A percentile compares a stretch with the other conserved stretches of the same genome.
Evolutionary conservation across 2,113 vertebrate genomes (phyloP).

Genomic region (Psittacus erithacus): DNA sequence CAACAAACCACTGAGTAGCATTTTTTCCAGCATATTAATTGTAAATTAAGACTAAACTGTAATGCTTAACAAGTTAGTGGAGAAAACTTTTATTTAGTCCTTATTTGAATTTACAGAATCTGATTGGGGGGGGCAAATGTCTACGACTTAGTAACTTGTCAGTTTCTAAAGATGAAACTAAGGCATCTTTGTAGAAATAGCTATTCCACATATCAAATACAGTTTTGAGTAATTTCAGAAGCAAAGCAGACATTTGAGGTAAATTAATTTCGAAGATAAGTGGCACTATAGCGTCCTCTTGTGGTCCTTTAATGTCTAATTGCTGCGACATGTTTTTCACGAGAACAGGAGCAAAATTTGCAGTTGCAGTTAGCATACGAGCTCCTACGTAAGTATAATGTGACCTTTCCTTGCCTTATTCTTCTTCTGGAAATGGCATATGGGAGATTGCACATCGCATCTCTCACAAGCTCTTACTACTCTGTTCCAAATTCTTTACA

Average conservation of each 20-base stretch:
- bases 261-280: neutral
- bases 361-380: neutral
- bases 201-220: neutral
- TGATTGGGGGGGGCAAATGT: neutral
- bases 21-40: neutral
- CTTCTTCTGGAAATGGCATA: neutral
- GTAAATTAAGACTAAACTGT: neutral
- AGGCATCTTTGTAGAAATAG: neutral
- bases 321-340: neutral
- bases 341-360: neutral
- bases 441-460: neutral
- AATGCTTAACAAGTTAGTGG: neutral
- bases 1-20: neutral
- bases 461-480: neutral
- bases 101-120: neutral
- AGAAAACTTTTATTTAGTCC: neutral
- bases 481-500: neutral
- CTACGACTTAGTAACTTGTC: neutral
- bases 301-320: conserved; percentile 35
- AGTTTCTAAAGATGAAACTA: neutral
- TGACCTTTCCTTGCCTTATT: neutral
- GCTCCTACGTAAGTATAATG: fast-evolving
- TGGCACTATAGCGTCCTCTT: conserved; percentile 55
- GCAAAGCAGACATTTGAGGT: neutral
- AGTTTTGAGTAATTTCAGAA: neutral